Base-by-base conservation (phyloP, 2,113 vertebrate genomes). In the Tamias sibiricus region DNA sequence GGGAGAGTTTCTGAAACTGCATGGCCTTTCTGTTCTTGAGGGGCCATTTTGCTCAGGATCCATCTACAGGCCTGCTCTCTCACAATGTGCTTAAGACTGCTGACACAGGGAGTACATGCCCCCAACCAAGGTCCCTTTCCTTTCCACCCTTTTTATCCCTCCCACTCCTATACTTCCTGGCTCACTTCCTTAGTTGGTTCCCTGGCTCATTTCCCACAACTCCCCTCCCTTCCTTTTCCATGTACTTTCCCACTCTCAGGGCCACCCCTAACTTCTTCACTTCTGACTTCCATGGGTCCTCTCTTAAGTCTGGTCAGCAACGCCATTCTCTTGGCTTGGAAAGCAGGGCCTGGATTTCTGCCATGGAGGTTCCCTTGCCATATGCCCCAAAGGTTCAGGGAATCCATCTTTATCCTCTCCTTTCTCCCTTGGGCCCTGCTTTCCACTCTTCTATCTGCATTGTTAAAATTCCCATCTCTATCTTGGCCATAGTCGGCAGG, bases 181-280 rank as follows among this genome's bases (percentile, higher is more conserved):
- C 2, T 54, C 5, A 4, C 8, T 20, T 13, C 35, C 28, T 9
- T 3, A 17, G 2, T n/a, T 88, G 12, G 9, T 14, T 75, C 35
- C 95, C 86, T 35, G n/a, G 42, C 76, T 82, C 49, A 40, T 1
- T 85, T 89, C 97, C 87, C 77, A 40, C 52, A 89, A 85, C 49
- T 37, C 37, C 44, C 40, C 49, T 64, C 44, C n/a, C 37, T 92
- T 54, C 42, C 80, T 74, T 72, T 52, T 24, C 14, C 84, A 84
- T 12, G 17, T 37, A 11, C 28, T 76, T 86, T 95, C 84, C 89
- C 62, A n/a, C 4, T 40, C 30, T 82, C 74, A 40, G 17, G 49
- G 49, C 30, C 42, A 85, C 37, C 10, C 57, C 82, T 26, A 10
- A 85, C 59, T 57, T 91, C 93, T 57, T 82, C 91, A 87, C 86